Percentiles rank a stretch among this genome's conserved stretches.
These are phyloP conservation scores for Asobara japonica DNA, from an alignment of 1,140 invertebrate species.

Conservation along the genomic window DNA sequence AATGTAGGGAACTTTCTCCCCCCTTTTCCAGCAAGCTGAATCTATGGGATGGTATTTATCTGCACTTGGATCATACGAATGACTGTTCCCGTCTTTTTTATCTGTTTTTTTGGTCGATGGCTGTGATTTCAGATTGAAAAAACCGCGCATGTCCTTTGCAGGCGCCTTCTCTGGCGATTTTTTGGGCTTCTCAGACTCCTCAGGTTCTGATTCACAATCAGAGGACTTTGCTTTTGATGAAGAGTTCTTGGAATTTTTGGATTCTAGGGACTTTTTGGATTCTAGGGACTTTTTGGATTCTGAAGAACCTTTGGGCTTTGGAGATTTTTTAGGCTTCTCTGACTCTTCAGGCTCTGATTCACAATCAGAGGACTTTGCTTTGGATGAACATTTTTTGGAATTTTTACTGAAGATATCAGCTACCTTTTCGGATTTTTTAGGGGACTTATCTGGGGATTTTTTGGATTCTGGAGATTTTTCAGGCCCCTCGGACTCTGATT, in stretches of 20 bases:
- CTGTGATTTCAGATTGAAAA: slow-evolving; percentile 31
- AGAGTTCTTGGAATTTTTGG: background rate
- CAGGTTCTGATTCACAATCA: background rate
- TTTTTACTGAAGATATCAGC: background rate
- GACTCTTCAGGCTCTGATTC: background rate
- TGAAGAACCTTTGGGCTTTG: background rate
- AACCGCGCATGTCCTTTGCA: background rate
- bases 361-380: background rate
- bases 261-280: background rate
- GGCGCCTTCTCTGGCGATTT: background rate
- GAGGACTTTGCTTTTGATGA: background rate
- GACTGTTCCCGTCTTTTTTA: slow-evolving; percentile 35
- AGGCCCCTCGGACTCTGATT: background rate
- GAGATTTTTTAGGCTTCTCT: background rate
- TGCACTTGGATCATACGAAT: slow-evolving; percentile 80
- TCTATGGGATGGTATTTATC: slow-evolving; percentile 89
- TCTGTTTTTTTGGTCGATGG: slow-evolving; percentile 39
- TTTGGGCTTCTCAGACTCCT: background rate
- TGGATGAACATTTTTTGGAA: background rate
- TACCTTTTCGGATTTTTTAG: background rate
- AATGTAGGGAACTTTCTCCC: slow-evolving; percentile 90
- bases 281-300: slow-evolving; percentile 2
- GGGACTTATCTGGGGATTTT: background rate
- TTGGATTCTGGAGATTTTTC: background rate
- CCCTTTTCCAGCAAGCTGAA: slow-evolving; percentile 86